Evolutionary conservation across 1,140 invertebrate genomes (phyloP).

Genomic region (Brachionus asplanchnoidis): DNA sequence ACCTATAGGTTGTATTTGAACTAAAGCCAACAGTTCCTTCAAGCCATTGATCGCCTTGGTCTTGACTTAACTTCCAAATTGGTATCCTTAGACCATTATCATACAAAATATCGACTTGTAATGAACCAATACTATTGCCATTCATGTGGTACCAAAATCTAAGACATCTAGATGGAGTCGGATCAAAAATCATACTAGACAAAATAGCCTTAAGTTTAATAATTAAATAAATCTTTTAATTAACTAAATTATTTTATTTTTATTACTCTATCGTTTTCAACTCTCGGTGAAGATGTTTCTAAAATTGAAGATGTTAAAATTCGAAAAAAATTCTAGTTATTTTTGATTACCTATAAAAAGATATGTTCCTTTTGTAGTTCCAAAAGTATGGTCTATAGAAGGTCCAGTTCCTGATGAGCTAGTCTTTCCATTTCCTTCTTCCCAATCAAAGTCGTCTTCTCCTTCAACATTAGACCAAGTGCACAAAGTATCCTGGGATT

Average conservation of each 20-base stretch:
- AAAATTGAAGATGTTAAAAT: conserved; percentile 41
- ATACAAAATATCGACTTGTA: conserved; percentile 46
- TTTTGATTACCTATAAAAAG: conserved; percentile 43
- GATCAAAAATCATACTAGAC: conserved; percentile 47
- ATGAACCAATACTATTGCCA: conserved; percentile 47
- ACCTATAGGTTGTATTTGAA: conserved; percentile 25
- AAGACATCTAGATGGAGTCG: neutral
- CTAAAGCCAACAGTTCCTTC: neutral
- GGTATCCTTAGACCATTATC: neutral
- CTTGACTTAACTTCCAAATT: neutral
- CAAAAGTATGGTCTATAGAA: conserved; percentile 63
- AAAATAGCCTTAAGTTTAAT: conserved; percentile 46
- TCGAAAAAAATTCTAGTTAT: neutral
- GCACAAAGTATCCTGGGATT: conserved; percentile 60
- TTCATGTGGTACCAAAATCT: conserved; percentile 52
- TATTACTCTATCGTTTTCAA: conserved; percentile 46
- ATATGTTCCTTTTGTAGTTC: conserved; percentile 50
- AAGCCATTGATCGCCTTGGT: conserved; percentile 26
- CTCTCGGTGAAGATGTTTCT: conserved; percentile 42
- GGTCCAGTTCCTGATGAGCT: conserved; percentile 48
- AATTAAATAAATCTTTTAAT: neutral
- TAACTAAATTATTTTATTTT: neutral
- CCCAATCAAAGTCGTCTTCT: conserved; percentile 52
- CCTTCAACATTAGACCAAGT: conserved; percentile 44
- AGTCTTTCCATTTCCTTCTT: conserved; percentile 45